phyloP scores from a whole-genome alignment of 1,140 invertebrate genomes.

The Euwallacea similis region DNA sequence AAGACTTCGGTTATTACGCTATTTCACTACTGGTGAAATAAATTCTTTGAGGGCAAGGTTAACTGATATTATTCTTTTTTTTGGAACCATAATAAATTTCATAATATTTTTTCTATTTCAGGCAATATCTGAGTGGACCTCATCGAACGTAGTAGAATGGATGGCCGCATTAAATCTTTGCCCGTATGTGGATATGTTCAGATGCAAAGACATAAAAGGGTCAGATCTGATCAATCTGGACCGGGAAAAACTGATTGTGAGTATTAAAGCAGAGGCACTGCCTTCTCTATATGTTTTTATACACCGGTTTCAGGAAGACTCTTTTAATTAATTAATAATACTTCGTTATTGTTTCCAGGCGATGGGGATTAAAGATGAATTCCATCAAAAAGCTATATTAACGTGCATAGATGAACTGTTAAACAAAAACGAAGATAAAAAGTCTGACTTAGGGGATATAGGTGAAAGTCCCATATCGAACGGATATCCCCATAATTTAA shows the following conservation, averaged over 20 bases:
- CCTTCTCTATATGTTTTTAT: not conserved
- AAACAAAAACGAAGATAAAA: slow-evolving; percentile 50
- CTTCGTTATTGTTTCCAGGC: slow-evolving; percentile 58
- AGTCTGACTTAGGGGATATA: slow-evolving; percentile 13
- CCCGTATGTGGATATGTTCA: slow-evolving; percentile 72
- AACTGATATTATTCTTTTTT: slow-evolving; percentile 3
- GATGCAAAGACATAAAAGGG: slow-evolving; percentile 72
- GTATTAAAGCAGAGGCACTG: slow-evolving; percentile 39
- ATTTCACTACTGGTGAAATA: slow-evolving; percentile 4
- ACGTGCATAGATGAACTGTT: slow-evolving; percentile 71
- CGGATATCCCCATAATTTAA: slow-evolving; percentile 58
- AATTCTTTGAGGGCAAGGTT: slow-evolving; percentile 5
- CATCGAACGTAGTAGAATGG: slow-evolving; percentile 72
- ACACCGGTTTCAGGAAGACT: no score
- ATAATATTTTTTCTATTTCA: slow-evolving; percentile 54
- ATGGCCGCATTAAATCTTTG: slow-evolving; percentile 74
- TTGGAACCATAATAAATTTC: slow-evolving; percentile 8
- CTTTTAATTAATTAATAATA: not conserved
- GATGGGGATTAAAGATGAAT: slow-evolving; percentile 78
- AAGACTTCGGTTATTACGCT: not conserved
- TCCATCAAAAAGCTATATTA: slow-evolving; percentile 73
- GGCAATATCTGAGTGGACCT: slow-evolving; percentile 71
- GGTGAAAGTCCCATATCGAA: slow-evolving; percentile 20
- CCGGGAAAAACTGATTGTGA: slow-evolving; percentile 71
- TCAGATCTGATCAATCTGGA: slow-evolving; percentile 67